Percentiles rank a stretch among this genome's conserved stretches.
These are phyloP conservation scores for Trachelus tabidus DNA, from an alignment of 2,888 invertebrate species.

Conservation along the genomic window DNA sequence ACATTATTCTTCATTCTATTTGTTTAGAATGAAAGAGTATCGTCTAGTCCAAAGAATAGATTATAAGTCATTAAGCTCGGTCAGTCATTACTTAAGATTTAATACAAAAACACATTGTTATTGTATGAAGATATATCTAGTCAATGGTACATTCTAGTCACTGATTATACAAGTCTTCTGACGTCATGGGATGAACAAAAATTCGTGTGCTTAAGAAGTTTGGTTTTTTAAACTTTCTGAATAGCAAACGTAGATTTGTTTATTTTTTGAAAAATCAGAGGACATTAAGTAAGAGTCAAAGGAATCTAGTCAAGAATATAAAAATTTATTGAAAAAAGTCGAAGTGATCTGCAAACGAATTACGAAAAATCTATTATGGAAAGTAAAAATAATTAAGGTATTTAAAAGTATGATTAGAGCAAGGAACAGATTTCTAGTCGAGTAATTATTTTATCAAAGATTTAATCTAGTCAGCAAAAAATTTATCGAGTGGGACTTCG, in stretches of 20 bases:
- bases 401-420: background rate
- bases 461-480: background rate
- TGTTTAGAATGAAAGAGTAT: constrained; percentile 54
- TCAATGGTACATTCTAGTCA: background rate
- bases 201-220: background rate
- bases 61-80: constrained; percentile 6
- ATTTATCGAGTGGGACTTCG: constrained; percentile 13
- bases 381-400: background rate
- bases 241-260: background rate
- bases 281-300: background rate
- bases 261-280: background rate
- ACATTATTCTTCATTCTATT: constrained; percentile 50
- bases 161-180: background rate
- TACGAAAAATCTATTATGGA: background rate
- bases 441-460: background rate
- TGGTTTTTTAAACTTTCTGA: background rate
- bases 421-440: background rate
- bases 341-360: background rate
- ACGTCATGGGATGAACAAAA: background rate
- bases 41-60: constrained; percentile 55
- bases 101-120: background rate
- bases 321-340: background rate
- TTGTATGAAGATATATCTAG: background rate
- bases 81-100: background rate
- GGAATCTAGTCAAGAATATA: background rate